Evolutionary conservation across 2,113 vertebrate genomes (phyloP).

Genomic region (Cygnus buccinator): DNA sequence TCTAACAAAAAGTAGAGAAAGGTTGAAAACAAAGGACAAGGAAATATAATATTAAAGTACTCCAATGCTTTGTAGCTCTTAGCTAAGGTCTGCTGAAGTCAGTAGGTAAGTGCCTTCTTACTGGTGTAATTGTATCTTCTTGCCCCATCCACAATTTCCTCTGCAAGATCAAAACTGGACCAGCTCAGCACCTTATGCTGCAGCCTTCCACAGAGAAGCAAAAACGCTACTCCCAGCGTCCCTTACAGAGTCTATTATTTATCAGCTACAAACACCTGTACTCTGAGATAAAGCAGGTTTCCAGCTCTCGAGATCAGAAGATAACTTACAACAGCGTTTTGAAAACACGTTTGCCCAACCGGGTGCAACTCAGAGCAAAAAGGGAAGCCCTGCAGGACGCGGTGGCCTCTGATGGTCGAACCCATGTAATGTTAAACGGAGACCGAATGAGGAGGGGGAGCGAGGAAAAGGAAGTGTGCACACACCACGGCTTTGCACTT

Average conservation of each 20-base stretch:
- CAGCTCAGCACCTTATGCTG: background rate
- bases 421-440: background rate
- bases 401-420: background rate
- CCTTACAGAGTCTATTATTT: background rate
- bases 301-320: background rate
- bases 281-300: background rate
- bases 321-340: background rate
- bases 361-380: background rate
- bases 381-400: background rate
- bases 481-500: background rate
- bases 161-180: background rate
- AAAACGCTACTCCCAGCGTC: background rate
- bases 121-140: background rate
- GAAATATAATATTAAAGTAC: background rate
- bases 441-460: background rate
- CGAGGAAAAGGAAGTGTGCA: conserved; percentile 27
- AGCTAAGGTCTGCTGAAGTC: background rate
- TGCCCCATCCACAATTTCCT: background rate
- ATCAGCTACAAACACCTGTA: conserved; percentile 12
- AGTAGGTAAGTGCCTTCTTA: background rate
- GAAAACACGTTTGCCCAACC: background rate
- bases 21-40: background rate
- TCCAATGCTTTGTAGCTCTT: background rate
- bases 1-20: background rate
- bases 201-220: background rate